A percentile compares a stretch with the other conserved stretches of the same genome.
Conservation (phyloP, 1,140 invertebrate genomes). For the Eumaeus atala region DNA sequence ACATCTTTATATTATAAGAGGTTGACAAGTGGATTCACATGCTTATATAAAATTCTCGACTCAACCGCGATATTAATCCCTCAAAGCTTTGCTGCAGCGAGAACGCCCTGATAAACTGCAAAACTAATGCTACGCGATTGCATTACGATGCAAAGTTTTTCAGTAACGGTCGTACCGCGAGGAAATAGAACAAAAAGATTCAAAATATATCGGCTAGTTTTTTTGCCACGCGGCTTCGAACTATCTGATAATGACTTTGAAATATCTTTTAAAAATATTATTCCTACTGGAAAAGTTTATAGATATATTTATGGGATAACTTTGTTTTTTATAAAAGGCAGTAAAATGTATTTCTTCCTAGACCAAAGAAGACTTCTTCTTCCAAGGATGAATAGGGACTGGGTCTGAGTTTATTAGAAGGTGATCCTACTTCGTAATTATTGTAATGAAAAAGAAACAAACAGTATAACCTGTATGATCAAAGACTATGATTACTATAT, state of each 20-base stretch:
- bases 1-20: neutral
- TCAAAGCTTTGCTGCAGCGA: constrained; percentile 53
- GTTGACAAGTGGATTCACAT: constrained; percentile 1
- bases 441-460: no score
- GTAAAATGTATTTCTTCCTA: no score
- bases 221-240: constrained; percentile 42
- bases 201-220: constrained; percentile 50
- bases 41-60: constrained; percentile 33
- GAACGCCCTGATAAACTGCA: constrained; percentile 56
- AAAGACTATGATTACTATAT: no score
- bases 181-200: constrained; percentile 59
- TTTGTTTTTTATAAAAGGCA: no score
- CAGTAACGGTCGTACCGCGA: constrained; percentile 47
- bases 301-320: no score
- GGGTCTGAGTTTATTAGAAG: no score
- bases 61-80: constrained; percentile 54
- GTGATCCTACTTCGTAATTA: no score
- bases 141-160: constrained; percentile 71
- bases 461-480: no score
- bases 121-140: constrained; percentile 65
- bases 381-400: no score
- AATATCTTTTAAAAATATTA: constrained; percentile 20
- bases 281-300: no score
- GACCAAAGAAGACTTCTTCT: no score
- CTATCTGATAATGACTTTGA: constrained; percentile 51